phyloP scores from a whole-genome alignment of 2,888 invertebrate species.

The Stegana nigrithorax region DNA sequence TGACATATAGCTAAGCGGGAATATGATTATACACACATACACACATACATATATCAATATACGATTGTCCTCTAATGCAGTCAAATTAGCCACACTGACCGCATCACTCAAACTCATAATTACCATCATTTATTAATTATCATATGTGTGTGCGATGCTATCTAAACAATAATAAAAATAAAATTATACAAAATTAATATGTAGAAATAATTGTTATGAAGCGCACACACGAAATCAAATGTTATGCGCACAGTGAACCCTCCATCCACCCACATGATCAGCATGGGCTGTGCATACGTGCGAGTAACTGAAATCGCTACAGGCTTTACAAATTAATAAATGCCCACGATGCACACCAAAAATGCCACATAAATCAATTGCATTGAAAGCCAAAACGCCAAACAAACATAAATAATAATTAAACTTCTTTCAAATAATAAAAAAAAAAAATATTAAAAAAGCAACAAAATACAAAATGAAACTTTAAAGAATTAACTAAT shows the following conservation, averaged over 20 bases:
- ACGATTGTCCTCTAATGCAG: not conserved
- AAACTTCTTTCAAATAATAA: conserved; percentile 28
- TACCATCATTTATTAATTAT: conserved; percentile 22
- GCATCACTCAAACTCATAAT: conserved; percentile 26
- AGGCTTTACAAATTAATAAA: not conserved
- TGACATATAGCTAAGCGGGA: too few species aligned
- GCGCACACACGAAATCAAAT: conserved; percentile 39
- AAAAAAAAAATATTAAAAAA: not conserved
- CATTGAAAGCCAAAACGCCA: conserved; percentile 42
- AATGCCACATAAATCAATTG: conserved; percentile 55
- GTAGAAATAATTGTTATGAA: conserved; percentile 58
- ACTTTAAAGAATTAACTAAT: too few species aligned
- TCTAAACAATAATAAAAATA: conserved; percentile 38
- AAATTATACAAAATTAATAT: conserved; percentile 59
- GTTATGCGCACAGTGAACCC: not conserved
- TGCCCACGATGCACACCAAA: too few species aligned
- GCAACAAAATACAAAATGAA: not conserved
- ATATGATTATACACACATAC: too few species aligned
- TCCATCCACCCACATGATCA: not conserved
- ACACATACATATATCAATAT: too few species aligned
- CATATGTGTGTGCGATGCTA: too few species aligned
- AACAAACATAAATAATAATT: conserved; percentile 61
- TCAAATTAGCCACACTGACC: not conserved
- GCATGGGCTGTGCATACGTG: not conserved
- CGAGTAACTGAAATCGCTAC: not conserved